A percentile compares a stretch with the other conserved stretches of the same genome.
These are phyloP conservation scores for Aphrophora alni DNA, from an alignment of 2,888 invertebrate species.

Conservation along the genomic window DNA sequence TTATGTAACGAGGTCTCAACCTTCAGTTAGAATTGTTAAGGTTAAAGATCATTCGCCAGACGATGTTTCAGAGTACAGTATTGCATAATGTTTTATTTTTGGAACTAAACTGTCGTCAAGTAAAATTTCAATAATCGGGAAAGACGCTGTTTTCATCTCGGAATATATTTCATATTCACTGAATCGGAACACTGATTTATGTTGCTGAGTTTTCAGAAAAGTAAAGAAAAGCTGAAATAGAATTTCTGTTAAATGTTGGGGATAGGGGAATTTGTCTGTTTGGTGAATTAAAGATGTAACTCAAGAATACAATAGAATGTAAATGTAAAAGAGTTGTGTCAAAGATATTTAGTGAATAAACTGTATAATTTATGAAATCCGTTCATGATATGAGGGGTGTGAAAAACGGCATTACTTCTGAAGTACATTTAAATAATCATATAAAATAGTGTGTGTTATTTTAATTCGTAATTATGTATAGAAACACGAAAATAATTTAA, in stretches of 20 bases:
- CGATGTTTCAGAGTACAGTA: background rate
- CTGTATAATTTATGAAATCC: no score
- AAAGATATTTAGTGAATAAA: no score
- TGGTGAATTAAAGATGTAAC: no score
- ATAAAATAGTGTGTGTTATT: no score
- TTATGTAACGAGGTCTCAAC: background rate
- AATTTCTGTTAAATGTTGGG: background rate
- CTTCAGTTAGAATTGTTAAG: background rate
- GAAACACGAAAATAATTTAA: no score
- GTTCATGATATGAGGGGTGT: no score
- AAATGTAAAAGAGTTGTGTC: no score
- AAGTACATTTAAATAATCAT: no score
- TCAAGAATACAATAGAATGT: no score
- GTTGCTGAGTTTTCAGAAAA: conserved; percentile 1
- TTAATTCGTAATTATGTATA: no score
- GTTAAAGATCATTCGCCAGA: background rate
- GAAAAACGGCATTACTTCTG: no score
- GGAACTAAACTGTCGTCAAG: background rate
- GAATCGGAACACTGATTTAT: background rate
- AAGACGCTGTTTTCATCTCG: background rate
- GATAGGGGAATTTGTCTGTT: no score
- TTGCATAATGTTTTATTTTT: background rate
- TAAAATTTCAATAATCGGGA: background rate
- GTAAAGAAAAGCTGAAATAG: background rate
- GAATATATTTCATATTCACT: background rate